These are phyloP conservation scores for Colaptes auratus DNA, from an alignment of 2,113 vertebrate genomes.

Conservation along the genomic window DNA sequence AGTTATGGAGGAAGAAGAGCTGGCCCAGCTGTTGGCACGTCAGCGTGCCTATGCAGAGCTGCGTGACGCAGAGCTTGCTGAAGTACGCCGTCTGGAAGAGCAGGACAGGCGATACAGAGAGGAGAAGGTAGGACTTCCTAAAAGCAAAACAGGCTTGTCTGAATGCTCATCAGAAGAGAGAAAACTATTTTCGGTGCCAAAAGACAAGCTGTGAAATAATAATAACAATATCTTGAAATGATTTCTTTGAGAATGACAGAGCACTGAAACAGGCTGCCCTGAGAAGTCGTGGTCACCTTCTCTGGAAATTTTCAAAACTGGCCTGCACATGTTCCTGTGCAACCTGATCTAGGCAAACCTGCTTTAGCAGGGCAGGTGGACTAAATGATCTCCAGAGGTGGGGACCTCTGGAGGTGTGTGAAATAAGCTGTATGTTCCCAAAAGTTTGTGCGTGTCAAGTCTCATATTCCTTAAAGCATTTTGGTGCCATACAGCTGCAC, in stretches of 20 bases:
- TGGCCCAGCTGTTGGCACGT: constrained; percentile 79
- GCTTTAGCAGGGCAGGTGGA: too few species aligned
- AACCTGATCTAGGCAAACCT: too few species aligned
- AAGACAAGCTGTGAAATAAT: background rate
- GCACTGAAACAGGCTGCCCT: too few species aligned
- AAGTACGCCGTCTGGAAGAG: constrained; percentile 89
- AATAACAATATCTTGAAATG: too few species aligned
- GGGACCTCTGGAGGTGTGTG: background rate
- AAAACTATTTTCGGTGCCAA: background rate
- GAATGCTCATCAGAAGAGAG: background rate
- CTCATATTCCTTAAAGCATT: background rate
- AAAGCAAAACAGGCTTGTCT: background rate
- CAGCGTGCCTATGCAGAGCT: constrained; percentile 35
- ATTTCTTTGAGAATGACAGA: too few species aligned
- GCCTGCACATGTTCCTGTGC: too few species aligned
- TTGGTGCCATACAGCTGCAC: background rate
- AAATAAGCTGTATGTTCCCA: background rate
- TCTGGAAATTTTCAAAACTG: too few species aligned
- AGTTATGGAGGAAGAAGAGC: constrained; percentile 95
- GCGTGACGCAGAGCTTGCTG: constrained; percentile 83
- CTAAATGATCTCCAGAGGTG: too few species aligned
- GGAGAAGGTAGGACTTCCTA: constrained; percentile 47
- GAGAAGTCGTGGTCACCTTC: too few species aligned
- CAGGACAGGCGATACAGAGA: constrained; percentile 81
- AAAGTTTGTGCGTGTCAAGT: background rate